A percentile compares a stretch with the other conserved stretches of the same genome.
Conservation (phyloP, 2,113 vertebrate genomes). For the Pomatostomus ruficeps region DNA sequence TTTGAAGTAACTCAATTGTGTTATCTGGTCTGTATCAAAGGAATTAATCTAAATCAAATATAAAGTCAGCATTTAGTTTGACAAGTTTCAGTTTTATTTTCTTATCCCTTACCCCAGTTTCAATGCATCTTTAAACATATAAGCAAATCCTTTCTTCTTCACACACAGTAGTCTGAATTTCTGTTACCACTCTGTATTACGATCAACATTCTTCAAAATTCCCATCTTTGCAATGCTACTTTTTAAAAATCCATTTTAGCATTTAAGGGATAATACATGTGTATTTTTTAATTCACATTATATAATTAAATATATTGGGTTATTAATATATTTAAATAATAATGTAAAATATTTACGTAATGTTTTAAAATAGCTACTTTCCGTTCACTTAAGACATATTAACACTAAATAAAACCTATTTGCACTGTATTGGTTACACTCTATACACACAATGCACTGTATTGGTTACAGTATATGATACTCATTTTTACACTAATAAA, state of each 20-base stretch:
- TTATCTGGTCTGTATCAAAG: not conserved
- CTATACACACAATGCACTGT: no score
- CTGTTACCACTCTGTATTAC: not conserved
- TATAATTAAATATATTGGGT: not conserved
- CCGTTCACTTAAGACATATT: not conserved
- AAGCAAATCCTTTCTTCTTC: not conserved
- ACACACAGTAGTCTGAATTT: not conserved
- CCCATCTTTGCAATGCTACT: not conserved
- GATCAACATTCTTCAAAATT: not conserved
- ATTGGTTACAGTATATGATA: not conserved
- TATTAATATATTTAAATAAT: not conserved
- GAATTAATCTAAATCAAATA: not conserved
- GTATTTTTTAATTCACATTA: not conserved
- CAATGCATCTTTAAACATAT: not conserved
- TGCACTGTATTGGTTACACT: not conserved
- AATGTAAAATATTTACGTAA: not conserved
- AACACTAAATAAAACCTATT: not conserved
- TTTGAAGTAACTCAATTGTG: not conserved
- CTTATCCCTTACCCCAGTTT: not conserved
- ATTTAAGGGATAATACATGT: not conserved
- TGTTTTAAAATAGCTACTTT: not conserved
- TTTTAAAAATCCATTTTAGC: not conserved
- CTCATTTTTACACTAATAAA: not conserved
- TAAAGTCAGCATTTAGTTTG: conserved; percentile 5
- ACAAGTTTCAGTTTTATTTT: conserved; percentile 27